These are phyloP conservation scores for Typhlichthys subterraneus DNA, from an alignment of 2,797 vertebrate species.

Conservation along the genomic window DNA sequence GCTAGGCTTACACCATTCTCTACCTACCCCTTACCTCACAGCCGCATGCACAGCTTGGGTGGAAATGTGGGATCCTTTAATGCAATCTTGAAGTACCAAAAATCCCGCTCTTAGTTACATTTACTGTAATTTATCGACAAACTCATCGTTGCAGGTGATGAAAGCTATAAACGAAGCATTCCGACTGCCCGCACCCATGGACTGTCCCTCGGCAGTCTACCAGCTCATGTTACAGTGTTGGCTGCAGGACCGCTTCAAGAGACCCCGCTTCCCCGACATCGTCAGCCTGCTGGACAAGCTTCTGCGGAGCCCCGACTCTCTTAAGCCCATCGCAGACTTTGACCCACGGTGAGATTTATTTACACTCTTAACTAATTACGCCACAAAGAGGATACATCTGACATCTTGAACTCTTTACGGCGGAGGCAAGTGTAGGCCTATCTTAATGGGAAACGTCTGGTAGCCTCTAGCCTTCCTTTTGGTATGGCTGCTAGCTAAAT, in stretches of 20 bases:
- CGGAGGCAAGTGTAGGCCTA: not conserved
- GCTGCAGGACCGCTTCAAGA: conserved; percentile 90
- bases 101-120: too few relatives aligned
- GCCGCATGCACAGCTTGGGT: too few relatives aligned
- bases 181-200: conserved; percentile 92
- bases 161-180: conserved; percentile 97
- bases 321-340: conserved; percentile 92
- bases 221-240: conserved; percentile 98
- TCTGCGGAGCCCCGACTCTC: conserved; percentile 90
- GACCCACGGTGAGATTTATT: conserved; percentile 87
- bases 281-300: conserved; percentile 96
- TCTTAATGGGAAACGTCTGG: conserved; percentile 41
- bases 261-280: conserved; percentile 90
- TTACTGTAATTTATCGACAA: not conserved
- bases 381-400: conserved; percentile 1
- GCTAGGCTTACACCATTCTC: too few relatives aligned
- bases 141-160: conserved; percentile 84
- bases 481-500: not conserved
- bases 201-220: conserved; percentile 94
- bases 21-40: too few relatives aligned
- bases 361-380: conserved; percentile 1
- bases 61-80: too few relatives aligned
- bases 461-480: not conserved
- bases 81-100: too few relatives aligned
- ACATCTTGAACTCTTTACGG: conserved; percentile 23